Evolutionary conservation across 2,888 invertebrate genomes (phyloP).

Genomic region (Sphecodes monilicornis): DNA sequence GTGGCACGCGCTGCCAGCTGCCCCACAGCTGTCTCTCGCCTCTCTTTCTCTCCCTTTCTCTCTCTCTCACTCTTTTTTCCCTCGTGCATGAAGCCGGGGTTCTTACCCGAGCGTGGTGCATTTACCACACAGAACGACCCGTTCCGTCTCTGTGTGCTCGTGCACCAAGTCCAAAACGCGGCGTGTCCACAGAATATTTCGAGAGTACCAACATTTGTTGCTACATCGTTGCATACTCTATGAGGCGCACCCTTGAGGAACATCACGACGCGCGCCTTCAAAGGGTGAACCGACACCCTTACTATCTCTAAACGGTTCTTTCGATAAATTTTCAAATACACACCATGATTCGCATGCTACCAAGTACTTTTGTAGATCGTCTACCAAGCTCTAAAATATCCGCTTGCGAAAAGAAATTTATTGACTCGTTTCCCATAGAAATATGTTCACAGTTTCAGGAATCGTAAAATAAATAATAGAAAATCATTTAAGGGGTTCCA

Average conservation of each 20-base stretch:
- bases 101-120: constrained; percentile 76
- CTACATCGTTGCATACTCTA: constrained; percentile 47
- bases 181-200: constrained; percentile 46
- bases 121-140: constrained; percentile 74
- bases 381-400: too few species aligned
- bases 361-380: neutral
- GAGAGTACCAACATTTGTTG: constrained; percentile 35
- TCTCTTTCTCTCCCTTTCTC: constrained; percentile 51
- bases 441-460: too few species aligned
- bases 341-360: neutral
- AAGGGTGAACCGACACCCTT: constrained; percentile 25
- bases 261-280: constrained; percentile 21
- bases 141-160: constrained; percentile 59
- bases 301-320: constrained; percentile 19
- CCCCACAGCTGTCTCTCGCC: constrained; percentile 84
- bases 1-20: constrained; percentile 85
- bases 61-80: constrained; percentile 58
- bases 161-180: constrained; percentile 47
- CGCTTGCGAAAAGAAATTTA: too few species aligned
- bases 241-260: constrained; percentile 51
- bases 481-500: too few species aligned
- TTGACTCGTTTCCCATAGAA: too few species aligned
- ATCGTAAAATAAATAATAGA: too few species aligned
- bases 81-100: constrained; percentile 65
- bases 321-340: constrained; percentile 8